A percentile compares a stretch with the other conserved stretches of the same genome.
Evolutionary conservation across 2,888 invertebrate species (phyloP).

Genomic region (Synanthedon andrenaeformis): DNA sequence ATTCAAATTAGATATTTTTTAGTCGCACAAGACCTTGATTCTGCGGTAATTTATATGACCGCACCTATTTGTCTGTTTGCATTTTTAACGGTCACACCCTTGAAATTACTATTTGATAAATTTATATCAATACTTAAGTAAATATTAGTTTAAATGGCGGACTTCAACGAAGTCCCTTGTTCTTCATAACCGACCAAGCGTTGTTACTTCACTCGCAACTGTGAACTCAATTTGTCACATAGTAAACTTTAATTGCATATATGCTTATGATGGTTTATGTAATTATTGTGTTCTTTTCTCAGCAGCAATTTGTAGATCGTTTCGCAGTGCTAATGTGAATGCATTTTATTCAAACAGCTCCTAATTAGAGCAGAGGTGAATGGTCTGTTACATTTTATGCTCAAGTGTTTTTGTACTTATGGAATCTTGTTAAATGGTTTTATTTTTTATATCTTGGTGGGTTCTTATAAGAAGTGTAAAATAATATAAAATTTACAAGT

Average conservation of each 20-base stretch:
- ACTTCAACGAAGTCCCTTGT: constrained; percentile 37
- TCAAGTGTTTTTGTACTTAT: constrained; percentile 22
- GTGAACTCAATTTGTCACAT: background rate
- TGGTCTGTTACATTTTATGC: constrained; percentile 44
- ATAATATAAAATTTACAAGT: background rate
- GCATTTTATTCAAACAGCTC: constrained; percentile 47
- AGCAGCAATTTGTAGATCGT: constrained; percentile 58
- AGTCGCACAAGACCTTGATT: constrained; percentile 16
- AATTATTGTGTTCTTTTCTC: constrained; percentile 46
- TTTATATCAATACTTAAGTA: constrained; percentile 26
- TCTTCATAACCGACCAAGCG: constrained; percentile 5
- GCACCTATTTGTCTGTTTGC: constrained; percentile 40
- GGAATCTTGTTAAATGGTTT: background rate
- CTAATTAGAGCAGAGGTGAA: constrained; percentile 58
- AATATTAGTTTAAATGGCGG: constrained; percentile 40
- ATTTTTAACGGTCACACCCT: constrained; percentile 43
- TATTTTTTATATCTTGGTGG: background rate
- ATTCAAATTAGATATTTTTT: constrained; percentile 21
- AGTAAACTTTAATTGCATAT: background rate
- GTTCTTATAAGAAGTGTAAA: constrained; percentile 4
- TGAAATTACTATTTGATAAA: constrained; percentile 42
- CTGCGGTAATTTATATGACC: constrained; percentile 14
- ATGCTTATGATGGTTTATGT: constrained; percentile 16
- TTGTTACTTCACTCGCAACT: background rate
- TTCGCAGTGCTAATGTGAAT: constrained; percentile 57